These are phyloP conservation scores for Beaufortia kweichowensis DNA, from an alignment of 2,113 vertebrate genomes.

Conservation along the genomic window DNA sequence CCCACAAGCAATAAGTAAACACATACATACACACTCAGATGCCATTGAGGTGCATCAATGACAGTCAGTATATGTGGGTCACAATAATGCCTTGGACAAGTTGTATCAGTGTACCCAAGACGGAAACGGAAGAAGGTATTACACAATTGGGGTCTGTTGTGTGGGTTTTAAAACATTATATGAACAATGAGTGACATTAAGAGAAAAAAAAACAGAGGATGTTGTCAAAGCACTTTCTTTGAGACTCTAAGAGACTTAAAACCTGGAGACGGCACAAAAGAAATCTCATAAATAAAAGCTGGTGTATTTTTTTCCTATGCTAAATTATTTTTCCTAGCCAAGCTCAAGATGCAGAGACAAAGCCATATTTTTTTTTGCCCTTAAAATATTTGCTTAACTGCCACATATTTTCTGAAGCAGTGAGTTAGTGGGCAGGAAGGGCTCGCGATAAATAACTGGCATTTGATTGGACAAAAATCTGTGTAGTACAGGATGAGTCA, in stretches of 20 bases:
- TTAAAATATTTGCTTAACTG: no score
- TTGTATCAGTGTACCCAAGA: neutral
- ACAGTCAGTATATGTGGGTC: constrained; percentile 14
- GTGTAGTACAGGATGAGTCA: no score
- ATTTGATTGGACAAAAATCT: no score
- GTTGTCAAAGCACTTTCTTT: constrained; percentile 16
- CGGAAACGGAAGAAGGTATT: constrained; percentile 15
- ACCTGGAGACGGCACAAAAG: neutral
- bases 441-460: no score
- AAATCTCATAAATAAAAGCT: no score
- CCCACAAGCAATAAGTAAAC: neutral
- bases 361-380: no score
- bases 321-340: no score
- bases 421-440: no score
- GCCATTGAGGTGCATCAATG: constrained; percentile 21
- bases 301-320: no score
- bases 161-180: constrained; percentile 10
- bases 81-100: constrained; percentile 2
- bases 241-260: neutral
- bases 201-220: constrained; percentile 19
- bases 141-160: constrained; percentile 17
- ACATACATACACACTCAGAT: neutral
- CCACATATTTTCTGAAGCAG: no score
- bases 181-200: constrained; percentile 4
- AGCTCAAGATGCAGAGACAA: no score